A percentile compares a stretch with the other conserved stretches of the same genome.
These are phyloP conservation scores for Sandelia bainsii DNA, from an alignment of 2,797 vertebrate species.

Conservation along the genomic window DNA sequence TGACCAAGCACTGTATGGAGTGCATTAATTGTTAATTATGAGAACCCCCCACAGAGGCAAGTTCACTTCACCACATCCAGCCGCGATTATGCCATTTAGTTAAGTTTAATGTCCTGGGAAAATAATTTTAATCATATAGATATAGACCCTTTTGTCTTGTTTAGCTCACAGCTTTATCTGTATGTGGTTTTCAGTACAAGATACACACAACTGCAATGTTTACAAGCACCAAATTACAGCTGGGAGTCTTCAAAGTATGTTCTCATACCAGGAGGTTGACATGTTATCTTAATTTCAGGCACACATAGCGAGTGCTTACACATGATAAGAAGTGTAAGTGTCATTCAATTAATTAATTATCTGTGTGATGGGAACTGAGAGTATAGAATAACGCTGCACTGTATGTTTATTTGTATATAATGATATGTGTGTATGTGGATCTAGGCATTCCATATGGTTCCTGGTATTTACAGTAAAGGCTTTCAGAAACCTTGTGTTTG, in stretches of 20 bases:
- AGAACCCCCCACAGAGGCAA: slow-evolving; percentile 6
- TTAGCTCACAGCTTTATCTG: slow-evolving; percentile 9
- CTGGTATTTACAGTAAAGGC: slow-evolving; percentile 5
- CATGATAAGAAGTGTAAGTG: slow-evolving; percentile 11
- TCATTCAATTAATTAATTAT: slow-evolving; percentile 6
- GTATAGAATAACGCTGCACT: neutral
- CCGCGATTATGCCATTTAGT: neutral
- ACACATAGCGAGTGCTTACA: slow-evolving; percentile 1
- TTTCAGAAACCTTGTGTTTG: slow-evolving; percentile 32
- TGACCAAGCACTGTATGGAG: slow-evolving; percentile 23
- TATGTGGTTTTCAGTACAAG: neutral
- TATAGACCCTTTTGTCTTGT: neutral
- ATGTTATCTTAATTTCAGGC: neutral
- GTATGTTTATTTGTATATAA: too few relatives aligned
- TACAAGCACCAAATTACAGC: slow-evolving; percentile 1
- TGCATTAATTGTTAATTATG: slow-evolving; percentile 51
- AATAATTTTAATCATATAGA: neutral
- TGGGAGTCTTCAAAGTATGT: slow-evolving; percentile 9
- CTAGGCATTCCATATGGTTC: neutral
- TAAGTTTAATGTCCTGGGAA: neutral
- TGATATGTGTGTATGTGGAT: neutral
- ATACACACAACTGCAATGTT: neutral
- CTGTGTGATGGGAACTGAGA: neutral
- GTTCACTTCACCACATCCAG: slow-evolving; percentile 14
- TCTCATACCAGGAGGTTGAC: slow-evolving; percentile 12